These are phyloP conservation scores for Poecilia picta DNA, from an alignment of 2,797 vertebrate species.

Conservation along the genomic window DNA sequence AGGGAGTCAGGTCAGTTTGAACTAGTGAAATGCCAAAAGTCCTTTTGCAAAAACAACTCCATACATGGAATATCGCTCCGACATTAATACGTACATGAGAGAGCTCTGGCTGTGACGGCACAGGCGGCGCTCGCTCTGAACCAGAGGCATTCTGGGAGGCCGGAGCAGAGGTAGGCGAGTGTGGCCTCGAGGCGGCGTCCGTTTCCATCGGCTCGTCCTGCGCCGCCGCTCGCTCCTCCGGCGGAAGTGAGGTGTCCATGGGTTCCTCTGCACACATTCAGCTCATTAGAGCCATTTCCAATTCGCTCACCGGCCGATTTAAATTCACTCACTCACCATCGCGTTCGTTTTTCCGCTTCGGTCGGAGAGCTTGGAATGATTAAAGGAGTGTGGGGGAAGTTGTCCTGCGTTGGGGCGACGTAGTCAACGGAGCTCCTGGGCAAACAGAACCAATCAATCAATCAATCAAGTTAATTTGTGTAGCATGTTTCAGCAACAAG, in stretches of 20 bases:
- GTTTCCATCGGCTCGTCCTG: constrained; percentile 71
- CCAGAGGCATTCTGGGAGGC: constrained; percentile 82
- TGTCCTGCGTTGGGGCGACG: constrained; percentile 82
- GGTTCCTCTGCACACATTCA: constrained; percentile 75
- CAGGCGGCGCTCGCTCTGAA: constrained; percentile 79
- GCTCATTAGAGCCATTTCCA: background rate
- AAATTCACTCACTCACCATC: constrained; percentile 48
- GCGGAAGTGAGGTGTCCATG: constrained; percentile 79
- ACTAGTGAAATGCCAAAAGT: too few relatives aligned
- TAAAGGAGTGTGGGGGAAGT: constrained; percentile 79
- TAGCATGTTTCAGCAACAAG: too few relatives aligned
- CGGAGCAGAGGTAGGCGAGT: constrained; percentile 84
- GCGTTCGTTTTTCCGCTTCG: constrained; percentile 65
- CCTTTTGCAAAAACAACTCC: too few relatives aligned
- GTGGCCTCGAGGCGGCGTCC: constrained; percentile 64
- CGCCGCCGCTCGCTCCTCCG: constrained; percentile 57
- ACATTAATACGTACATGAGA: constrained; percentile 89
- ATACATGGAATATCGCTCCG: too few relatives aligned
- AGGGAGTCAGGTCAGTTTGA: too few relatives aligned
- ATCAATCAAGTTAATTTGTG: too few relatives aligned
- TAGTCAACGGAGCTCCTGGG: constrained; percentile 85
- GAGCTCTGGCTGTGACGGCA: constrained; percentile 92
- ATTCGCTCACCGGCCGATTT: background rate
- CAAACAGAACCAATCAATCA: background rate
- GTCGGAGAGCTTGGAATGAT: constrained; percentile 93